Evolutionary conservation across 2,888 invertebrate genomes (phyloP).

Genomic region (Mayetiola destructor): DNA sequence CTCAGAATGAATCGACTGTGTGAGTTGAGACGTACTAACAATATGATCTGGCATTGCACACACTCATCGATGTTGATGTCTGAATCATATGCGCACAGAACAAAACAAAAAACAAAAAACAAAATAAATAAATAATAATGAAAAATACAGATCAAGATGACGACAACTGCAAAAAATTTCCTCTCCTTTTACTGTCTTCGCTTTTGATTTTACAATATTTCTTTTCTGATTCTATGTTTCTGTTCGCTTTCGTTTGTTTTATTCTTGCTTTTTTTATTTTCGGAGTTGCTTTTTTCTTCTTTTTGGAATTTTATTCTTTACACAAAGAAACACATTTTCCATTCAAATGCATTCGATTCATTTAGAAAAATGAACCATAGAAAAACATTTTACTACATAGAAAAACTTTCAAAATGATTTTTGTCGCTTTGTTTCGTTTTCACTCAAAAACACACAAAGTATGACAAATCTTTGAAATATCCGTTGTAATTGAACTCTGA

Average conservation of each 20-base stretch:
- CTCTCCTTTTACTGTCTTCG: neutral
- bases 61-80: slow-evolving; percentile 8
- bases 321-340: neutral
- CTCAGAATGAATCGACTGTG: neutral
- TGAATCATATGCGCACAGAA: neutral
- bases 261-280: neutral
- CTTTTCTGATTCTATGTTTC: no score
- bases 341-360: neutral
- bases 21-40: neutral
- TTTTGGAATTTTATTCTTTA: neutral
- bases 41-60: neutral
- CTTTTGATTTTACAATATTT: slow-evolving; percentile 1
- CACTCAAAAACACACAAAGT: neutral
- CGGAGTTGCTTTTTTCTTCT: no score
- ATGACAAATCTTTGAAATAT: no score
- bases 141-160: neutral
- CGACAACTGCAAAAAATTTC: neutral
- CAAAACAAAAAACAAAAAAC: no score
- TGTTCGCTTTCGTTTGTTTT: neutral
- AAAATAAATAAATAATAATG: no score
- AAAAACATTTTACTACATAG: neutral
- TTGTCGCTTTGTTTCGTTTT: neutral
- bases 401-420: neutral
- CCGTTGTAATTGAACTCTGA: neutral
- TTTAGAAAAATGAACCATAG: neutral